phyloP scores from a whole-genome alignment of 2,113 vertebrate genomes.

The Montifringilla adamsi region DNA sequence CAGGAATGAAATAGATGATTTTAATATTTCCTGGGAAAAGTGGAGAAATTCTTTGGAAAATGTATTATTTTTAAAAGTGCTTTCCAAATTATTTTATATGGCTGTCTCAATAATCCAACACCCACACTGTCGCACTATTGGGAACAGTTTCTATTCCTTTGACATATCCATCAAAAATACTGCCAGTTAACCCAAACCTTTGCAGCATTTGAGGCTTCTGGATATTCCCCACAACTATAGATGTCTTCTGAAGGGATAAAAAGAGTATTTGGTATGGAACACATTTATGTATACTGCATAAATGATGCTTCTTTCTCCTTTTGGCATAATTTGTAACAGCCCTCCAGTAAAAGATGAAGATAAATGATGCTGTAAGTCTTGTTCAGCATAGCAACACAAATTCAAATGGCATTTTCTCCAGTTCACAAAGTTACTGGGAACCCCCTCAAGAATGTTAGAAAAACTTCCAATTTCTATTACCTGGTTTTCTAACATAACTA shows the following conservation, averaged over 20 bases:
- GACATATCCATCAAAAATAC: background rate
- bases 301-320: background rate
- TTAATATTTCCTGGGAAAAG: background rate
- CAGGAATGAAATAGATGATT: background rate
- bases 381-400: conserved; percentile 13
- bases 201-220: background rate
- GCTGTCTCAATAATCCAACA: background rate
- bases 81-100: background rate
- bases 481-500: conserved; percentile 2
- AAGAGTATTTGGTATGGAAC: background rate
- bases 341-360: conserved; percentile 27
- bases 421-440: background rate
- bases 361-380: conserved; percentile 3
- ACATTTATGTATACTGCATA: background rate
- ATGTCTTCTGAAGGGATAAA: conserved; percentile 12
- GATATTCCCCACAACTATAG: background rate
- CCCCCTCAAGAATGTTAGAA: background rate
- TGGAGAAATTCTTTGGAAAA: background rate
- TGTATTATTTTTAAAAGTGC: background rate
- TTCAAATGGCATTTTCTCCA: background rate
- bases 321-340: conserved; percentile 11
- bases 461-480: conserved; percentile 27
- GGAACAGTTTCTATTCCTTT: background rate
- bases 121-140: background rate
- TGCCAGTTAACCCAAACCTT: background rate